Base-by-base conservation (phyloP, 2,888 invertebrate species). In the Bellardia pandia region DNA sequence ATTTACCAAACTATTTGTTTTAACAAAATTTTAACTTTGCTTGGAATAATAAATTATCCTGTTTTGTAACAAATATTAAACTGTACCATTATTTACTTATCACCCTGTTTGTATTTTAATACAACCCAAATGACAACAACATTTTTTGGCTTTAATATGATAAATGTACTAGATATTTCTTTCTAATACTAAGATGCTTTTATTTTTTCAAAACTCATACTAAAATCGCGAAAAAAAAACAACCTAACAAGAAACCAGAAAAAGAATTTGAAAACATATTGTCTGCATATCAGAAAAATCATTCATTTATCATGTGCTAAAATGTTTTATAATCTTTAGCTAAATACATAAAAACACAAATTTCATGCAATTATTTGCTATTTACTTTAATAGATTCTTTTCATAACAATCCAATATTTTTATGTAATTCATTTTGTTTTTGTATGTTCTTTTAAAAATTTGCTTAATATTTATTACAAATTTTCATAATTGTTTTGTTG, bases 231-330 rank as follows among this genome's bases (percentile, higher is more conserved):
- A 76, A 30, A 69, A 51, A 23, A 51, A 33, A 69, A 69, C 42
- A 64, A 72, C n/a, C n/a, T n/a, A n/a, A 56, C 16, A 40, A 42
- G 1, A 72, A 42, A 71, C 13, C n/a, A 40, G 9, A 62, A 48
- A 14, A 23, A 64, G 23, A 2, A 64, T 53, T 23, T 11, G 11
- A 9, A 51, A 76, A 23, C 64, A 53, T 40, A 58, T 62, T 74
- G 84, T 87, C 87, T 85, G 87, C 77, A 85, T 87, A 78, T 85
- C 85, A 75, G 74, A 68, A 78, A 87, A 85, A 87, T 87, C 87
- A 87, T 75, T 87, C 87, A 85, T 87, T 82, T 82, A 85, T 81
- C 87, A 87, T 87, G 87, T 87, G 87, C 81, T 82, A 75, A 81
- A 85, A 80, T 84, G 75, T 80, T 83, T 79, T 84, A 58, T 80